Evolutionary conservation across 1,140 invertebrate genomes (phyloP).

Genomic region (Tachypleus tridentatus): DNA sequence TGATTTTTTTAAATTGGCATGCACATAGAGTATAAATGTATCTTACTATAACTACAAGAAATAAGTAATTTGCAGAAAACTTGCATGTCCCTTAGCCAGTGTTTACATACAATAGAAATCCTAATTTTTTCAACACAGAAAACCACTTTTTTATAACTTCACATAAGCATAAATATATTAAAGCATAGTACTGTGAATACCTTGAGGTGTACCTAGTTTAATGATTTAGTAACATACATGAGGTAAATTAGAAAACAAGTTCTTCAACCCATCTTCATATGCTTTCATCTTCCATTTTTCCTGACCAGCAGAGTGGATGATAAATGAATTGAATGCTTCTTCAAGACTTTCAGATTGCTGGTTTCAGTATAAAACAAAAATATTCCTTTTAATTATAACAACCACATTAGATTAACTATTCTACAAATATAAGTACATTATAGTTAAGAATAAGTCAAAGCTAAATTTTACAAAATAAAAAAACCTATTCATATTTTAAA

Average conservation of each 20-base stretch:
- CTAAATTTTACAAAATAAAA: no score
- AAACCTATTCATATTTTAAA: no score
- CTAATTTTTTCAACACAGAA: not conserved
- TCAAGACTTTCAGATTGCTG: conserved; percentile 69
- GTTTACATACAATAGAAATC: no score
- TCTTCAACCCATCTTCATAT: conserved; percentile 48
- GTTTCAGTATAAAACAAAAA: not conserved
- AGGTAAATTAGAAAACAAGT: conserved; percentile 39
- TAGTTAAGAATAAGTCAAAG: no score
- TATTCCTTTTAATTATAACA: no score
- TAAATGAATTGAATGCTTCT: conserved; percentile 71
- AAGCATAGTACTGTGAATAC: no score
- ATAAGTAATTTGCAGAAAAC: not conserved
- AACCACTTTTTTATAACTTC: conserved; percentile 6
- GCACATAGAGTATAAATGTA: no score
- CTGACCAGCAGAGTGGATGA: conserved; percentile 54
- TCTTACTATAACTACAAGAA: not conserved
- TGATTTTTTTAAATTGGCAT: no score
- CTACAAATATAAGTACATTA: no score
- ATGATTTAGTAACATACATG: conserved; percentile 24
- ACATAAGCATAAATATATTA: not conserved
- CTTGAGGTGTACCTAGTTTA: no score
- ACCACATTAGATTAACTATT: no score
- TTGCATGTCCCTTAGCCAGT: no score
- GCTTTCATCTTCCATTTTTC: conserved; percentile 49